phyloP scores from a whole-genome alignment of 2,888 invertebrate genomes.

The Luperina testacea region DNA sequence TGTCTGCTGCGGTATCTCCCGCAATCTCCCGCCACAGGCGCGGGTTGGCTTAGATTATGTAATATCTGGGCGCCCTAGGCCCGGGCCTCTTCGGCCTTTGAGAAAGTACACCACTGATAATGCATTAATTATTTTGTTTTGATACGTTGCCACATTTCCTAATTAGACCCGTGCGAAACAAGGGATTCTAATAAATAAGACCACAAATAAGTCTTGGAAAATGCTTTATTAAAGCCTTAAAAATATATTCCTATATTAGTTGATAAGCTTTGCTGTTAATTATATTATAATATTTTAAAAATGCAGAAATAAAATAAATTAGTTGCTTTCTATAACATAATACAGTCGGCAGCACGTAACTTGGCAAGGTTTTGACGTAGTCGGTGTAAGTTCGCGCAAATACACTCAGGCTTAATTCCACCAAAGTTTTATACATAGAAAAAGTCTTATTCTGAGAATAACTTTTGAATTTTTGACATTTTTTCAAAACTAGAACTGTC shows the following conservation, averaged over 20 bases:
- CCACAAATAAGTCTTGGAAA: slow-evolving; percentile 8
- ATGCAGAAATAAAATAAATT: slow-evolving; percentile 42
- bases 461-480: background rate
- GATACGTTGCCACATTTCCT: background rate
- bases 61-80: background rate
- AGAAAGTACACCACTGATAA: background rate
- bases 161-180: background rate
- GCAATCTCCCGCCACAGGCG: background rate
- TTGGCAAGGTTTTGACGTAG: background rate
- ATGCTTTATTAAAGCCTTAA: slow-evolving; percentile 33
- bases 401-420: background rate
- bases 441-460: too few species aligned
- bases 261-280: slow-evolving; percentile 31
- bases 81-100: background rate
- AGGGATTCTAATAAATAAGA: slow-evolving; percentile 1
- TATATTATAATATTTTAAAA: slow-evolving; percentile 1
- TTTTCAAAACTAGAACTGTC: background rate
- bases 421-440: too few species aligned
- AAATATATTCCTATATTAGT: slow-evolving; percentile 22
- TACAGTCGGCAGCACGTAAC: background rate
- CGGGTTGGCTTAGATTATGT: background rate
- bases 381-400: background rate
- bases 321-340: slow-evolving; percentile 6
- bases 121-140: background rate
- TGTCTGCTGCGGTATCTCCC: background rate